Conservation (phyloP, 2,888 invertebrate species). For the Mesorhabditis spiculigera region DNA sequence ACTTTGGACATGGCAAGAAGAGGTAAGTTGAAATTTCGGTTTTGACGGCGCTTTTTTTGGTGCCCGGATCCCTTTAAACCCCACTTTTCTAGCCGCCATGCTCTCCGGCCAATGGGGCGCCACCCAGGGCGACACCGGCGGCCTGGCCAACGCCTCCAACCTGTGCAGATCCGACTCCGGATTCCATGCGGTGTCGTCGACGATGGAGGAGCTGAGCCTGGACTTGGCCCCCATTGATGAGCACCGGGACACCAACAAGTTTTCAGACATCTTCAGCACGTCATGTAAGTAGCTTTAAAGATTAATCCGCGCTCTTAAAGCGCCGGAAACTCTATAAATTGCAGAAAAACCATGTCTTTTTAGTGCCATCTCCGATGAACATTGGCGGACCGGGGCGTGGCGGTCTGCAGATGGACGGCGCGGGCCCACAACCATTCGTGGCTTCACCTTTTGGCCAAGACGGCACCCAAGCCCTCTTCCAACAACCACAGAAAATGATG, state of each 20-base stretch:
- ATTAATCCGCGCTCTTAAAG: too few species aligned
- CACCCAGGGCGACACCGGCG: neutral
- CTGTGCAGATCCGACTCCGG: conserved; percentile 39
- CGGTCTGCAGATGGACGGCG: neutral
- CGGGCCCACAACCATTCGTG: neutral
- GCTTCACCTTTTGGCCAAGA: neutral
- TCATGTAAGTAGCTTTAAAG: neutral
- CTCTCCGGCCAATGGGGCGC: neutral
- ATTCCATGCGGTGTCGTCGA: conserved; percentile 31
- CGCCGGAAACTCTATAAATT: too few species aligned
- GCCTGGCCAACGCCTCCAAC: conserved; percentile 13
- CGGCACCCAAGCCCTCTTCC: neutral
- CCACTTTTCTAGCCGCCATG: neutral
- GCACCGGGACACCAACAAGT: conserved; percentile 9
- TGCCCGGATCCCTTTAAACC: too few species aligned
- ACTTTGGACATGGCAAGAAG: conserved; percentile 32
- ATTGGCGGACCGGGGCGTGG: too few species aligned
- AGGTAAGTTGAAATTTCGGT: too few species aligned
- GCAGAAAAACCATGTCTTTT: neutral
- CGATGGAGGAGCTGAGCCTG: conserved; percentile 38
- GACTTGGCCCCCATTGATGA: conserved; percentile 41
- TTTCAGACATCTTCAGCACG: neutral
- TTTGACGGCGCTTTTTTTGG: too few species aligned
- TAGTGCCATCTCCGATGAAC: neutral
- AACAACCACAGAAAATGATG: neutral